A percentile compares a stretch with the other conserved stretches of the same genome.
Evolutionary conservation across 2,113 vertebrate genomes (phyloP).

Genomic region (Bolborhynchus lineola): DNA sequence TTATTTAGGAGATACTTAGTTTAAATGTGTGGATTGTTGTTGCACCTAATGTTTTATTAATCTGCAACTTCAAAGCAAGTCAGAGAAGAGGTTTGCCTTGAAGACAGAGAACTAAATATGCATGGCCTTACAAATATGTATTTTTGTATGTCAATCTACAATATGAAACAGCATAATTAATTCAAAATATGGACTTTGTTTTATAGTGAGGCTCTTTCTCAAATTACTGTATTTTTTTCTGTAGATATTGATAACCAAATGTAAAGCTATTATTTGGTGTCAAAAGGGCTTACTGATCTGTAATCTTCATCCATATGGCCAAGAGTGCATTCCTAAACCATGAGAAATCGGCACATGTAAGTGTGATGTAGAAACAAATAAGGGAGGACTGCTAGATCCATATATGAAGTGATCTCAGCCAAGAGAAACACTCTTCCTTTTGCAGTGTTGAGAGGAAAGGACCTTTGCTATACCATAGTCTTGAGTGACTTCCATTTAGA

Average conservation of each 20-base stretch:
- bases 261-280: neutral
- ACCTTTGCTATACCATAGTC: neutral
- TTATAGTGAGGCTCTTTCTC: neutral
- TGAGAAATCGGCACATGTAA: neutral
- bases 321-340: neutral
- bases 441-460: neutral
- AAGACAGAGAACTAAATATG: conserved; percentile 41
- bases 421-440: neutral
- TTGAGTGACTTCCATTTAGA: neutral
- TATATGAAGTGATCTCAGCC: neutral
- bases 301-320: neutral
- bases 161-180: neutral
- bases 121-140: neutral
- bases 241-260: neutral
- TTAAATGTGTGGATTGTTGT: conserved; percentile 46
- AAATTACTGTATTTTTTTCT: neutral
- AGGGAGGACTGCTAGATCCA: neutral
- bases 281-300: rapidly evolving
- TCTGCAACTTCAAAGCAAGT: conserved; percentile 34
- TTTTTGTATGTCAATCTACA: neutral
- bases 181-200: neutral
- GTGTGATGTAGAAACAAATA: neutral
- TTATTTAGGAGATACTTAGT: conserved; percentile 54
- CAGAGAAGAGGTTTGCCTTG: neutral
- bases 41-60: conserved; percentile 60